Evolutionary conservation across 2,888 invertebrate species (phyloP), one percentile per base, ranked within the genome.

Genomic region (Plebejus anna): DNA sequence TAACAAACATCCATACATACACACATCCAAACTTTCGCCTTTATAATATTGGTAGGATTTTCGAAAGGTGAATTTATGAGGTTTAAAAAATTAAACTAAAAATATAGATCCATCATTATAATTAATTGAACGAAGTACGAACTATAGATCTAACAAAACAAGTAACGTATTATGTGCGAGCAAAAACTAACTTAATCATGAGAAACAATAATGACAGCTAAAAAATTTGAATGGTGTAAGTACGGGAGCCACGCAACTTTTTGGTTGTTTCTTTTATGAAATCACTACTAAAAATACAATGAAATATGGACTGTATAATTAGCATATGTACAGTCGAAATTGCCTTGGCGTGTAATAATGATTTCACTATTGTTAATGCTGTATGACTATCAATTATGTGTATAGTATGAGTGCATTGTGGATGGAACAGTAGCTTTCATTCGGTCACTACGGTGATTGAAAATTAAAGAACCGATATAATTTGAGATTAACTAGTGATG

Each of bases 161-260:
- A 66, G 66, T 32, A 66, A 87, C 88, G 88, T 88, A 86, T 84
- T 91, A 89, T 90, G 90, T 90, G 51, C 82, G 86, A 88, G 89
- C 89, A 91, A 91, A 92, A 93, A 93, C 91, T 92, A 93, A 93
- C 90, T 93, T 92, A 94, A 93, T 93, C 91, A 94, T 92, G 92
- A 91, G 94, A 94, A 94, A 94, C 92, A 93, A 92, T 92, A 92
- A 92, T 93, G 90, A 90, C 88, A 90, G 89, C 92, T 89, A 84
- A 91, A 90, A 93, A 93, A 92, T 91, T 91, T 91, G 91, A 89
- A 86, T 87, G 86, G 87, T 86, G 92, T 94, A 94, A 94, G 89
- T 92, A 90, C 93, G 87, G 93, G 87, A 94, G 94, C 94, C 94
- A 92, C 93, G 93, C 93, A 92, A 93, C 89, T 88, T 87, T 87